Conservation (phyloP, 2,113 vertebrate species). For the Perca flavescens region DNA sequence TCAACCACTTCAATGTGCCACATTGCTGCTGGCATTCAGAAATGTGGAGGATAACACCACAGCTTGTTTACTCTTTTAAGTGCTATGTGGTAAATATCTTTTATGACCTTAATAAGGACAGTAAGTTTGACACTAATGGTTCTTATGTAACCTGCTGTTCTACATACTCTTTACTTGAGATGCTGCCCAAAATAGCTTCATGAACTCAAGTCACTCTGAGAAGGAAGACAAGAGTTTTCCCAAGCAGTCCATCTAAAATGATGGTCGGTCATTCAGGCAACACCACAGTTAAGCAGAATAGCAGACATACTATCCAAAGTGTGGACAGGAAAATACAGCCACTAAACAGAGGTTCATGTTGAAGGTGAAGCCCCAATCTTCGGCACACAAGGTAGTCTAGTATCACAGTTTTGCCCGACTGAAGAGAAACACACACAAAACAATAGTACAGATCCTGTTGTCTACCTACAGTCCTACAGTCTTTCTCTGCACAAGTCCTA, state of each 20-base stretch:
- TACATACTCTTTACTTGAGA: conserved; percentile 6
- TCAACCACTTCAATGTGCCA: conserved; percentile 24
- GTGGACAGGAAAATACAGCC: not conserved
- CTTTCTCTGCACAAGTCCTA: no score
- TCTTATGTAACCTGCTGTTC: conserved; percentile 23
- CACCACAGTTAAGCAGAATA: not conserved
- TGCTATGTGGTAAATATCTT: conserved; percentile 11
- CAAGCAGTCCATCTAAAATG: not conserved
- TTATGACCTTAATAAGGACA: conserved; percentile 30
- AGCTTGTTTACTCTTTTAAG: conserved; percentile 45
- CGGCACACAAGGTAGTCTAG: not conserved
- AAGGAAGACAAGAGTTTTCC: not conserved
- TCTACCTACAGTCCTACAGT: no score
- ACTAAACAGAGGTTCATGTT: not conserved
- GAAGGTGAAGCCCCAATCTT: not conserved
- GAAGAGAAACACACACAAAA: not conserved
- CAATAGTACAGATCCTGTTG: no score
- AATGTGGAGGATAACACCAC: conserved; percentile 24
- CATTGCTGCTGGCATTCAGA: conserved; percentile 24
- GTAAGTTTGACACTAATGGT: conserved; percentile 7
- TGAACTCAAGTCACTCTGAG: not conserved
- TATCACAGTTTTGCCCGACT: not conserved
- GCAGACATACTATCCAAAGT: not conserved
- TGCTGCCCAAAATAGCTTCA: not conserved
- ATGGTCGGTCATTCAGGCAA: not conserved